These are phyloP conservation scores for Colletes collaris DNA, from an alignment of 2,888 invertebrate genomes.

Conservation along the genomic window DNA sequence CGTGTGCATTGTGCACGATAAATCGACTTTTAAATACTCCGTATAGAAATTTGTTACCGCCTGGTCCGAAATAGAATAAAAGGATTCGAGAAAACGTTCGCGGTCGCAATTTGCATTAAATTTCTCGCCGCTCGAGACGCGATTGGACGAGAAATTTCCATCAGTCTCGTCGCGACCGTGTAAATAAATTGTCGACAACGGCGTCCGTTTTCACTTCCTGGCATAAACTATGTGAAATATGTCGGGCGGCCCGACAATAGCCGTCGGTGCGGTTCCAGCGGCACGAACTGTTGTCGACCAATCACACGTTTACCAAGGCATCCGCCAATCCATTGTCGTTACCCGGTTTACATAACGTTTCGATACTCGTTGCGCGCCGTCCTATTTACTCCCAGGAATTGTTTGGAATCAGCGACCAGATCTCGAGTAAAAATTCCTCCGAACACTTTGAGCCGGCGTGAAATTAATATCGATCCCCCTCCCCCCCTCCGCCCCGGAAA, in stretches of 20 bases:
- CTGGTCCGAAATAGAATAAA: no score
- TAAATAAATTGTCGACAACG: slow-evolving; percentile 35
- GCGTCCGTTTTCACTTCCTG: slow-evolving; percentile 39
- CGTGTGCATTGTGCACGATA: no score
- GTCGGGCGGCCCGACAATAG: slow-evolving; percentile 45
- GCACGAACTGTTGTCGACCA: slow-evolving; percentile 27
- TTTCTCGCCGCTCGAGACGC: neutral
- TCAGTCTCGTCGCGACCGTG: slow-evolving; percentile 2
- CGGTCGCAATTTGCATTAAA: neutral
- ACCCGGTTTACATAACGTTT: slow-evolving; percentile 29
- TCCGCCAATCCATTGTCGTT: slow-evolving; percentile 39
- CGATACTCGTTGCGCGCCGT: slow-evolving; percentile 22
- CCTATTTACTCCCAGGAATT: slow-evolving; percentile 33
- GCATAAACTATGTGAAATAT: slow-evolving; percentile 43
- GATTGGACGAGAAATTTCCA: slow-evolving; percentile 14
- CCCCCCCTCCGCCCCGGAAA: neutral
- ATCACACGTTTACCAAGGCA: slow-evolving; percentile 45
- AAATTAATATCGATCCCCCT: neutral
- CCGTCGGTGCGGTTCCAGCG: slow-evolving; percentile 27
- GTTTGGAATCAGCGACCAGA: slow-evolving; percentile 15
- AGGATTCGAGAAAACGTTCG: neutral
- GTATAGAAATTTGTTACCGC: no score
- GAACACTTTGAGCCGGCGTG: neutral
- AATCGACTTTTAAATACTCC: neutral
- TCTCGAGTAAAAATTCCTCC: neutral